These are phyloP conservation scores for Marisa cornuarietis DNA, from an alignment of 1,140 invertebrate species.

Conservation along the genomic window DNA sequence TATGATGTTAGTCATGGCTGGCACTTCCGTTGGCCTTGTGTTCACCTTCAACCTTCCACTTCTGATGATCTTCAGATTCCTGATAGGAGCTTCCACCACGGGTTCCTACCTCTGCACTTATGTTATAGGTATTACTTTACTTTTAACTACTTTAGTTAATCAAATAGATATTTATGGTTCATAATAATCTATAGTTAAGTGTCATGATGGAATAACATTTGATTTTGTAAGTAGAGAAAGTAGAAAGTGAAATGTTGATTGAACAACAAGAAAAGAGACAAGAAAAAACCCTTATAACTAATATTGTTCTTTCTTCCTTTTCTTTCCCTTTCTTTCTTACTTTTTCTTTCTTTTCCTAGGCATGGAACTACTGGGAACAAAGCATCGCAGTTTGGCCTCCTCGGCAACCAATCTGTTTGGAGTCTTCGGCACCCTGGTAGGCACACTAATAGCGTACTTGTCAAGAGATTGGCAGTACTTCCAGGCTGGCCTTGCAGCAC, in stretches of 20 bases:
- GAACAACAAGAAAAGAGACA: too few relatives aligned
- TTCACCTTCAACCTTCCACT: slow-evolving; percentile 26
- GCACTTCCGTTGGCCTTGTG: slow-evolving; percentile 6
- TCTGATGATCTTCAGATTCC: slow-evolving; percentile 25
- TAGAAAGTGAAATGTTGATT: too few relatives aligned
- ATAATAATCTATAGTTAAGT: too few relatives aligned
- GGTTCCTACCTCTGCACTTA: background rate
- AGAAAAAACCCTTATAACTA: too few relatives aligned
- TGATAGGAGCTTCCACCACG: slow-evolving; percentile 15
- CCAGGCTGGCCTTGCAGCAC: background rate
- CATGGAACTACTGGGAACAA: background rate
- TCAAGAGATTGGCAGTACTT: background rate
- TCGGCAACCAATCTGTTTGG: background rate
- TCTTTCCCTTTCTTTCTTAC: background rate
- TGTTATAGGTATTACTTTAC: background rate
- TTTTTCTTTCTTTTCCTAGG: background rate
- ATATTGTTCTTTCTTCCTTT: too few relatives aligned
- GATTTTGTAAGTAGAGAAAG: too few relatives aligned
- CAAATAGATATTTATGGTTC: too few relatives aligned
- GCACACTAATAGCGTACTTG: background rate
- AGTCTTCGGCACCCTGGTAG: background rate
- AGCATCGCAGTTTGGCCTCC: background rate
- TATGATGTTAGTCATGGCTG: background rate
- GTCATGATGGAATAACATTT: too few relatives aligned
- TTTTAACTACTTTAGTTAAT: too few relatives aligned